These are phyloP conservation scores for Eretmochelys imbricata DNA, from an alignment of 2,113 vertebrate genomes.

Conservation along the genomic window DNA sequence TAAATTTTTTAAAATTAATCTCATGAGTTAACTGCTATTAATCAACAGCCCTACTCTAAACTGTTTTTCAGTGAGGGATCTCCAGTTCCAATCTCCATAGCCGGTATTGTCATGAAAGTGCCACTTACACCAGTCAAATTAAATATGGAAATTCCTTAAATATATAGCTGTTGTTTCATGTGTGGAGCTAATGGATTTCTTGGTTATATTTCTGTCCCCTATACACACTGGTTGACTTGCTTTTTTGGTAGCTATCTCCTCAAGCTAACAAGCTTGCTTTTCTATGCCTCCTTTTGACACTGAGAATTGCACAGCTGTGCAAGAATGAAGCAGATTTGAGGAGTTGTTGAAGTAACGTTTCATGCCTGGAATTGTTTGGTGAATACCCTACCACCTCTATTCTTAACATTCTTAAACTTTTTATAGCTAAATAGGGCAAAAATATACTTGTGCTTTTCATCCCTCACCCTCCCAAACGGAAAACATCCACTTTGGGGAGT, in stretches of 20 bases:
- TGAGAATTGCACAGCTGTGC: neutral
- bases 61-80: fast-evolving
- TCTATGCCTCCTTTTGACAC: neutral
- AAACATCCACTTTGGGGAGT: neutral
- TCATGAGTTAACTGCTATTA: too few relatives aligned
- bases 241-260: neutral
- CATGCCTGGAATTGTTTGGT: neutral
- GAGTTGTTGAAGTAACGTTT: neutral
- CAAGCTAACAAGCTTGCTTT: neutral
- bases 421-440: neutral
- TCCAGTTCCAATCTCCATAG: neutral
- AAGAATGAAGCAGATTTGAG: neutral
- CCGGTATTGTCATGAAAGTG: neutral
- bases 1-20: too few relatives aligned
- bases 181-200: neutral
- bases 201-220: neutral
- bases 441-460: neutral
- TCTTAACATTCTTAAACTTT: neutral
- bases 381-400: neutral
- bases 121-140: neutral
- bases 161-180: neutral
- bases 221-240: neutral
- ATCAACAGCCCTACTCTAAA: neutral
- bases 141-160: neutral
- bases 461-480: neutral